Percentiles rank a stretch among this genome's conserved stretches.
These are phyloP conservation scores for Troides helena DNA, from an alignment of 2,888 invertebrate genomes.

Conservation along the genomic window DNA sequence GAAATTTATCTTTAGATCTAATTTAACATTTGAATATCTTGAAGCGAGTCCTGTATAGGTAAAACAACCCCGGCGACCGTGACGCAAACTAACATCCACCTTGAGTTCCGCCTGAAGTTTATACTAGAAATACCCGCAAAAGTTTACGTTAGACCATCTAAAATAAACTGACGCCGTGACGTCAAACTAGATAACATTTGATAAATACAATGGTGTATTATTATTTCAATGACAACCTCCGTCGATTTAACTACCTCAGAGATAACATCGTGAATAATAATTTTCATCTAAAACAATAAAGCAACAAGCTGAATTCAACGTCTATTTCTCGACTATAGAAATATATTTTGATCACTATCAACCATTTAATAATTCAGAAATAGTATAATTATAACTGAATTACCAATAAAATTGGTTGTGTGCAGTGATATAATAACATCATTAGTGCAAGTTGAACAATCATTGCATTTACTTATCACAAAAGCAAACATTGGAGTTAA, in stretches of 20 bases:
- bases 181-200: conserved; percentile 20
- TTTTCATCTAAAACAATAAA: too few relatives aligned
- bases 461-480: too few relatives aligned
- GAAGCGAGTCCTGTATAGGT: background rate
- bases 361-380: too few relatives aligned
- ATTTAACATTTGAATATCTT: background rate
- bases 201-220: conserved; percentile 5
- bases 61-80: conserved; percentile 7
- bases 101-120: conserved; percentile 10
- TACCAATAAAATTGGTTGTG: too few relatives aligned
- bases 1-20: background rate
- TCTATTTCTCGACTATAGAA: too few relatives aligned
- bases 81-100: conserved; percentile 19
- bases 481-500: too few relatives aligned
- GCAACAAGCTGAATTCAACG: too few relatives aligned
- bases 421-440: too few relatives aligned
- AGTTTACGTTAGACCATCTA: conserved; percentile 15
- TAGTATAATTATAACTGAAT: too few relatives aligned
- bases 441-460: background rate
- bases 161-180: conserved; percentile 21
- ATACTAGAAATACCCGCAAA: conserved; percentile 9
- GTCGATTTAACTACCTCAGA: background rate
- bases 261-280: too few relatives aligned
- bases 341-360: too few relatives aligned
- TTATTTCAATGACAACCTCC: background rate